A percentile compares a stretch with the other conserved stretches of the same genome.
phyloP scores from a whole-genome alignment of 2,888 invertebrate genomes.

The Cheilosia urbana region DNA sequence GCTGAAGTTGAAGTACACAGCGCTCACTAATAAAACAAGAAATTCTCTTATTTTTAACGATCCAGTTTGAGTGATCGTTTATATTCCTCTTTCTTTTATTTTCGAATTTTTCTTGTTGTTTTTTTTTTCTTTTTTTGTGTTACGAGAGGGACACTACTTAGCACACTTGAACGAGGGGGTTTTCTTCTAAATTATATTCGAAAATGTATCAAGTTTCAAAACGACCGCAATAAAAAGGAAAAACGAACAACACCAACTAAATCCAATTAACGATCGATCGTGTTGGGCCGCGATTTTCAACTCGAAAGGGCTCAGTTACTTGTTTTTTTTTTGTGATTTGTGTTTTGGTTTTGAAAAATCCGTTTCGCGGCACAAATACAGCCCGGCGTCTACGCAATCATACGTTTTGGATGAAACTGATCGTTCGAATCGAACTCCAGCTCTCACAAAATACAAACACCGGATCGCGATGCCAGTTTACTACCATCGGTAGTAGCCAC shows the following conservation, averaged over 20 bases:
- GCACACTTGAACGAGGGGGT: slow-evolving; percentile 26
- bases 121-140: slow-evolving; percentile 35
- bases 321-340: slow-evolving; percentile 15
- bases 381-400: slow-evolving; percentile 81
- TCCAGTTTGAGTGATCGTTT: slow-evolving; percentile 74
- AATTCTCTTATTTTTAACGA: slow-evolving; percentile 65
- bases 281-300: slow-evolving; percentile 39
- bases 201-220: slow-evolving; percentile 59
- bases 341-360: slow-evolving; percentile 32
- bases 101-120: slow-evolving; percentile 22
- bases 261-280: slow-evolving; percentile 63
- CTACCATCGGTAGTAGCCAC: slow-evolving; percentile 27
- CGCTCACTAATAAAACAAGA: slow-evolving; percentile 52
- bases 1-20: slow-evolving; percentile 59
- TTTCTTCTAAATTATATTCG: slow-evolving; percentile 28
- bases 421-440: slow-evolving; percentile 63
- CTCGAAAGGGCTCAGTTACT: slow-evolving; percentile 41
- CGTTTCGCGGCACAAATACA: slow-evolving; percentile 53
- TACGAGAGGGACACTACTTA: slow-evolving; percentile 47
- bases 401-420: slow-evolving; percentile 82
- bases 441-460: slow-evolving; percentile 71
- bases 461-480: slow-evolving; percentile 10
- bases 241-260: not conserved
- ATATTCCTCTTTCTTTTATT: slow-evolving; percentile 43
- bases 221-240: slow-evolving; percentile 4